Base-by-base conservation (phyloP, 2,797 vertebrate genomes). In the Lophotriccus pileatus region DNA sequence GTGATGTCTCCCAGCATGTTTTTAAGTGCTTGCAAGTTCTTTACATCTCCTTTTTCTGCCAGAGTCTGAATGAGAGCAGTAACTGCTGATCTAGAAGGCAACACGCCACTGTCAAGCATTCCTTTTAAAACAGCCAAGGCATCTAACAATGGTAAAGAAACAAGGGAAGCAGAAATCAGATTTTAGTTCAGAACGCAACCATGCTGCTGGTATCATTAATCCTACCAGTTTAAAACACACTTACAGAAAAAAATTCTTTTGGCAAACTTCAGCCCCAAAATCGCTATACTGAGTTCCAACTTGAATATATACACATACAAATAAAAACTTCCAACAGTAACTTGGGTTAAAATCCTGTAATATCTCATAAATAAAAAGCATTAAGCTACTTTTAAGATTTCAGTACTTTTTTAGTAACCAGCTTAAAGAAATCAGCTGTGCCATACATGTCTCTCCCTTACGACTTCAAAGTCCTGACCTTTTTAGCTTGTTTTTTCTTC, bases 11-110 rank as follows among this genome's bases (percentile, higher is more conserved):
- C 95, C 11, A 98, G 41, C 83, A 98, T 86, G 20, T 90, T 89
- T 95, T 98, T 95, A 92, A 99, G 96, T 73, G 94, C 96, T 76
- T 98, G 87, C 87, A 99, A 96, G 49, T 96, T 98, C 30, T 97
- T 95, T 32, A 98, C 0, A 23, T 99, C 97, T 27, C 99, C 99
- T 6, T 97, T 96, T 81, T 63, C 63, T 53, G 97, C 98, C 12
- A 98, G 84, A 5, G 97, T 92, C 96, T 99, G 98, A 84, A 98
- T 90, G 81, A 99, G 96, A 23, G 96, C 95, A 64, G 58, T 97
- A 92, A 98, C 50, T 41, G 98, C 90, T 9, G 98, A 1, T 47
- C 49, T 89, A 7, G 84, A 84, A 17, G 99, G 99, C 32, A 97
- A 82, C 12, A 94, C 52, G 16, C 97, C 69, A 3, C 34, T 74